These are phyloP conservation scores for Eutrigla gurnardus DNA, from an alignment of 2,797 vertebrate genomes.

Conservation along the genomic window DNA sequence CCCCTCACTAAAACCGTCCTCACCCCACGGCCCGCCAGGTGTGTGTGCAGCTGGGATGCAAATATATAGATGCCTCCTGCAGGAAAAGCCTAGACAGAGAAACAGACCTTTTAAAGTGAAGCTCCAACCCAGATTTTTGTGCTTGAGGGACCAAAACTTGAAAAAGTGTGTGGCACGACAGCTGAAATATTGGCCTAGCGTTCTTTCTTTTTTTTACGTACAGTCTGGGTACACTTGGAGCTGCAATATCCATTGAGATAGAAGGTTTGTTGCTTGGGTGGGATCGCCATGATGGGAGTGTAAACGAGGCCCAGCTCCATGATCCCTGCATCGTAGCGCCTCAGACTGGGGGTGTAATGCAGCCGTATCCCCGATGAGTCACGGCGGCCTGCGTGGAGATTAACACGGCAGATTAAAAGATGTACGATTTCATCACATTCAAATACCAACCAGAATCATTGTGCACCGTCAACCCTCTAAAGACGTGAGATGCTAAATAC, in stretches of 20 bases:
- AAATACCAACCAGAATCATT: background rate
- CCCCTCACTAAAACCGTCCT: slow-evolving; percentile 87
- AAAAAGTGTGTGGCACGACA: background rate
- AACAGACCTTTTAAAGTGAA: background rate
- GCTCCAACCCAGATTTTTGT: background rate
- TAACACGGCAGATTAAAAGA: slow-evolving; percentile 13
- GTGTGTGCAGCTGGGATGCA: slow-evolving; percentile 97
- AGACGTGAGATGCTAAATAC: background rate
- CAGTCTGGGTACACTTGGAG: slow-evolving; percentile 90
- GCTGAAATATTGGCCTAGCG: background rate
- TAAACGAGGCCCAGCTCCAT: slow-evolving; percentile 98
- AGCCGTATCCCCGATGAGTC: slow-evolving; percentile 95
- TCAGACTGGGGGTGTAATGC: slow-evolving; percentile 87
- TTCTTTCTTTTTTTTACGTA: slow-evolving; percentile 72
- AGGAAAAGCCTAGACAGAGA: slow-evolving; percentile 87
- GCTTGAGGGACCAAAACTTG: slow-evolving; percentile 12
- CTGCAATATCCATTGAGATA: slow-evolving; percentile 93
- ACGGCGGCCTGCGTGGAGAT: slow-evolving; percentile 75
- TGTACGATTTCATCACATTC: background rate
- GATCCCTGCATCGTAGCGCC: slow-evolving; percentile 90
- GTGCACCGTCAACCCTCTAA: background rate
- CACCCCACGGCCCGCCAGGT: slow-evolving; percentile 90
- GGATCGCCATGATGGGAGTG: slow-evolving; percentile 94
- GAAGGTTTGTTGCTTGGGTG: slow-evolving; percentile 86
- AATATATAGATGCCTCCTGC: slow-evolving; percentile 90